phyloP scores from a whole-genome alignment of 2,888 invertebrate genomes.

The Arctia plantaginis region DNA sequence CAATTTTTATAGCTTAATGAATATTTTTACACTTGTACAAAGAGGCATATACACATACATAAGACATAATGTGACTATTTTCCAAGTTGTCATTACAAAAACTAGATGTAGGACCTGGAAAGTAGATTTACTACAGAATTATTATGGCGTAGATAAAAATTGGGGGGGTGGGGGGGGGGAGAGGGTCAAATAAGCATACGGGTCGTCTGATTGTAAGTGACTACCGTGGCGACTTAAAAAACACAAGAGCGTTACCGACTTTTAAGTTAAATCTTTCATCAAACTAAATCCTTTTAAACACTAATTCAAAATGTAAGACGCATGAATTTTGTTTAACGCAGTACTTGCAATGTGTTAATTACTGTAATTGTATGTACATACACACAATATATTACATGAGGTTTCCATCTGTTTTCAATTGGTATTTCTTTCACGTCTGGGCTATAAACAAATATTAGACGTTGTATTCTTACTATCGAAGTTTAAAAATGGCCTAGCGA shows the following conservation, averaged over 20 bases:
- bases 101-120: not conserved
- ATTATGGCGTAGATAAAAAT: no score
- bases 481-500: slow-evolving; percentile 28
- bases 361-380: slow-evolving; percentile 4
- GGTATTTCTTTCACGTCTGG: slow-evolving; percentile 29
- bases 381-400: slow-evolving; percentile 11
- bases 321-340: not conserved
- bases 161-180: no score
- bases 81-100: not conserved
- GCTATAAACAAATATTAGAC: not conserved
- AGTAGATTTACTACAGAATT: not conserved
- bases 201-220: no score
- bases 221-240: not conserved
- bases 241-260: no score
- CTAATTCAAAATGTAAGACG: not conserved
- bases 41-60: not conserved
- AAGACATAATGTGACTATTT: not conserved
- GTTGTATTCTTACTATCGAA: slow-evolving; percentile 15
- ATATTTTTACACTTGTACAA: not conserved
- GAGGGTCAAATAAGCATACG: not conserved
- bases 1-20: not conserved
- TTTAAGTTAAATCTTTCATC: no score
- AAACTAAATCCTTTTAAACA: not conserved
- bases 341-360: not conserved
- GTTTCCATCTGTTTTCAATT: slow-evolving; percentile 33